Base-by-base conservation (phyloP, 2,113 vertebrate genomes). In the Atherinomorus stipes region DNA sequence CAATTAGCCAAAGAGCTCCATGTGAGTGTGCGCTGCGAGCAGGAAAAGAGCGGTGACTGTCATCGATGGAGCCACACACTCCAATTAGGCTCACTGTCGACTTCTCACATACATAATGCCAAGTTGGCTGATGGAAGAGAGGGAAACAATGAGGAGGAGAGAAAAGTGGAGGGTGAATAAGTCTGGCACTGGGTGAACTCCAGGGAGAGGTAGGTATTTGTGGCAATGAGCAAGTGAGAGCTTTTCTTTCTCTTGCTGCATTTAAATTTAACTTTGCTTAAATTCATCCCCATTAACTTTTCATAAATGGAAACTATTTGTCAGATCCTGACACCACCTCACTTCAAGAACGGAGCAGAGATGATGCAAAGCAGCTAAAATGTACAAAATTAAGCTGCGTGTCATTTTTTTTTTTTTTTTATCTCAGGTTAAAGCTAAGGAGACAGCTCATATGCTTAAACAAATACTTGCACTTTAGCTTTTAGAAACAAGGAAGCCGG, bases 71-170 rank as follows among this genome's bases (percentile, higher is more conserved):
- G 87, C 38, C 66, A 80, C 85, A 83, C 80, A 71, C 84, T 72
- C 71, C 83, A 92, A 92, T 93, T 87, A 91, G 78, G 74, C 78
- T 90, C 87, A 81, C 72, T 87, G 87, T 88, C 72, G 64, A 83
- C 69, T 81, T 82, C 83, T 81, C 79, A 76, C 87, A 71, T 45
- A 53, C 19, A 66, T 70, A 76, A 74, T 50, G 86, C 83, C 85
- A 88, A 88, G 83, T 80, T 79, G 76, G 86, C 77, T 57, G 77
- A 71, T 67, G 38, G 22, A 59, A 10, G 57, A 58, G 56, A 61
- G 47, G 50, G 47, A 69, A 60, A 54, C 26, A 56, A 51, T 11
- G 21, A 66, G 59, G 54, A 23, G 58, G 37, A 16, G 65, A 37
- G 40, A 59, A 52, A 69, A 64, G 57, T 68, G 65, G 2, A 64